A percentile compares a stretch with the other conserved stretches of the same genome.
These are phyloP conservation scores for Palaemon carinicauda DNA, from an alignment of 1,140 invertebrate genomes.

Conservation along the genomic window DNA sequence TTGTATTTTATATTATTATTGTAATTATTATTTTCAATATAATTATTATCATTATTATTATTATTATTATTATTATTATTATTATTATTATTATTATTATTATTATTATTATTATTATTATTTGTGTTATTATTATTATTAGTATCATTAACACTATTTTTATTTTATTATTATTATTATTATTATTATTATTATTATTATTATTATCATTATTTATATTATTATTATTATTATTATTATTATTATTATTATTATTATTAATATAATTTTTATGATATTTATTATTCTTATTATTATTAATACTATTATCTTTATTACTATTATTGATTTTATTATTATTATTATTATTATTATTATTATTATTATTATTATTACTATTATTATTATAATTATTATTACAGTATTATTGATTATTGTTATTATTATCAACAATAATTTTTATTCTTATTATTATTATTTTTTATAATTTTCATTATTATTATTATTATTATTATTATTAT, in stretches of 20 bases:
- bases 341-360: background rate
- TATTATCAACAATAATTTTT: no score
- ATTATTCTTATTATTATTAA: no score
- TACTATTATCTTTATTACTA: no score
- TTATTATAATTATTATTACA: background rate
- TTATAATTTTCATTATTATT: no score
- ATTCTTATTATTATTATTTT: no score
- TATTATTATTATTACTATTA: background rate
- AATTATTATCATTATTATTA: background rate
- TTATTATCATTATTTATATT: background rate
- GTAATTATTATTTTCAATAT: no score
- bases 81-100: conserved; percentile 9
- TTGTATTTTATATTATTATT: conserved; percentile 14
- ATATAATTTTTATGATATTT: background rate
- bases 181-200: background rate
- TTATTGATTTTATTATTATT: background rate
- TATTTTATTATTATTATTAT: conserved; percentile 1
- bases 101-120: conserved; percentile 9
- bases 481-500: background rate
- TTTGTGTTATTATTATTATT: no score
- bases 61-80: background rate
- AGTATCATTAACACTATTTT: no score
- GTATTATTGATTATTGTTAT: background rate
- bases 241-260: background rate
- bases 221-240: background rate